Percentiles rank a stretch among this genome's conserved stretches.
These are phyloP conservation scores for Mareca strepera DNA, from an alignment of 2,797 vertebrate species.

Conservation along the genomic window DNA sequence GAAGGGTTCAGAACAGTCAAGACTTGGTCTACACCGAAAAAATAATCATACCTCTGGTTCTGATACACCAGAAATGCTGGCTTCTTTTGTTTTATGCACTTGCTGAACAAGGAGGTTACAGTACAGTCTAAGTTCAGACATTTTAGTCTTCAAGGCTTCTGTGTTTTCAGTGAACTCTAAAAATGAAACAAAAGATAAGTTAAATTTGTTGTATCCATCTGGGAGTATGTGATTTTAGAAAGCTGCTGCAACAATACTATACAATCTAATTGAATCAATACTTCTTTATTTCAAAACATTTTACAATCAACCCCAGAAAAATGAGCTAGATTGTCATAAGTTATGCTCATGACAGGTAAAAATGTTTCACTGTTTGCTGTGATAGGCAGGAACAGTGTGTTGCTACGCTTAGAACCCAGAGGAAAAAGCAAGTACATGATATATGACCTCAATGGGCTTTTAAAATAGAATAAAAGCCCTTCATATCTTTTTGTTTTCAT, in stretches of 20 bases:
- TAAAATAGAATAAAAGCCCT: not conserved
- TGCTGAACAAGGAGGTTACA: conserved; percentile 98
- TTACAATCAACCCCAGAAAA: not conserved
- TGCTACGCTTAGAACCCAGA: not conserved
- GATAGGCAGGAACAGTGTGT: not conserved
- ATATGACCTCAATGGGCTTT: not conserved
- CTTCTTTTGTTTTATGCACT: conserved; percentile 94
- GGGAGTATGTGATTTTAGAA: not conserved
- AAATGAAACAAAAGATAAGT: conserved; percentile 13
- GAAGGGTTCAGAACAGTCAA: not conserved
- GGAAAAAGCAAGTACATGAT: not conserved
- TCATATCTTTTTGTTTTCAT: not conserved
- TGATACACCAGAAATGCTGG: conserved; percentile 72
- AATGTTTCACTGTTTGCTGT: not conserved
- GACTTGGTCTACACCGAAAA: not conserved
- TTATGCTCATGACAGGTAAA: not conserved
- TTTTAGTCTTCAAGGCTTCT: conserved; percentile 94
- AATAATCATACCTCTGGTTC: conserved; percentile 73
- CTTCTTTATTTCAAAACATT: not conserved
- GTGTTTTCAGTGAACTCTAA: conserved; percentile 96
- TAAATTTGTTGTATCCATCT: not conserved
- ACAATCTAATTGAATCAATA: not conserved
- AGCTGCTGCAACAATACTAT: not conserved
- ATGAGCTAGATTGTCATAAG: not conserved
- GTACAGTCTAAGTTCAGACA: conserved; percentile 97